Base-by-base conservation (phyloP, 2,888 invertebrate genomes). In the Epinotia ramella region DNA sequence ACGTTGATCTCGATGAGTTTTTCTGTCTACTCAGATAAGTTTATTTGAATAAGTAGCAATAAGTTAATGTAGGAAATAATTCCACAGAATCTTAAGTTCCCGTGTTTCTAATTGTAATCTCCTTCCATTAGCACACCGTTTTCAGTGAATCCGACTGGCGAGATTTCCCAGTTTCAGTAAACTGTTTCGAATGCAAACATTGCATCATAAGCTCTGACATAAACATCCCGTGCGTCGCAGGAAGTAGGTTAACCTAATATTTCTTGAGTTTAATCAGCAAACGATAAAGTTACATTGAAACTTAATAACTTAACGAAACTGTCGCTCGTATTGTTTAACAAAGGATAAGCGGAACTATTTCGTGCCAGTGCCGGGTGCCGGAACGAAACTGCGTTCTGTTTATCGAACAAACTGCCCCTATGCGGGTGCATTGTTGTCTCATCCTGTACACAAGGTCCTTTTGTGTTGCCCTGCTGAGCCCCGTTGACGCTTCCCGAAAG, bases 341-440 rank as follows among this genome's bases (percentile, higher is more conserved):
- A 80, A 81, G 76, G 67, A 76, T 72, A 67, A 72, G 71, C 76
- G 72, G 71, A 76, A 76, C 72, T 76, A 76, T 76, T 76, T 76
- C 63, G 66, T 66, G 66, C 44, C 13, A 62, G 66, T 60, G 68
- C 79, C 81, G 80, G 81, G 66, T 60, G 68, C 79, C 81, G 80
- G 81, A 81, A 81, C 79, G 75, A 80, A 77, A 80, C 81, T 81
- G 82, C 79, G 80, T 80, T 80, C 84, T 86, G 82, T 87, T 87
- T 86, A 83, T 80, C 79, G 80, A 86, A 86, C 84, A 82, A 82
- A 81, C 81, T 81, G 83, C 83, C 84, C 81, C 83, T 80, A 91
- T 93, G 90, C 90, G 90, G 91, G 91, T 79, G 83, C 84, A 90
- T 89, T 92, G 89, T 90, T 84, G 80, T 86, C 84, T 83, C 85